A percentile compares a stretch with the other conserved stretches of the same genome.
phyloP scores from a whole-genome alignment of 92 coral and sea anemone species.

The Pocillopora meandrina region DNA sequence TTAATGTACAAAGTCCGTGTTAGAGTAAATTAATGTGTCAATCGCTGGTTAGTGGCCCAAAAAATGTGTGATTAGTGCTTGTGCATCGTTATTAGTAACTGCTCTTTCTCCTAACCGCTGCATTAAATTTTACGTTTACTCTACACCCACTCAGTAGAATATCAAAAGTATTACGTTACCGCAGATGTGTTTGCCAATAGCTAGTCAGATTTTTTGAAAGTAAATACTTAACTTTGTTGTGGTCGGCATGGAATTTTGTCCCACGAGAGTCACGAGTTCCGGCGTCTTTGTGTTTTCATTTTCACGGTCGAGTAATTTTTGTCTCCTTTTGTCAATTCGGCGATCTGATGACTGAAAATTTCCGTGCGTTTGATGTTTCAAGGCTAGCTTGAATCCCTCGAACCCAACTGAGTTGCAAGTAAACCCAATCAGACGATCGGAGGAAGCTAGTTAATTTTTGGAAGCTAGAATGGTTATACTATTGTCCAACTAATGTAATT shows the following conservation, averaged over 20 bases:
- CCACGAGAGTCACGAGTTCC: conserved; percentile 34
- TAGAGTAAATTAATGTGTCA: not conserved
- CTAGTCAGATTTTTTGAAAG: conserved; percentile 11
- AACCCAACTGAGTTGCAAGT: not conserved
- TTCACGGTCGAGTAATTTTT: conserved; percentile 44
- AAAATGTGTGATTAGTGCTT: too few species aligned
- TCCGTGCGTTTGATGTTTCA: not conserved
- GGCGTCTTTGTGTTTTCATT: conserved; percentile 34
- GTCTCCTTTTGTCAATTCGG: not conserved
- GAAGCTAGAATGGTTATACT: not conserved
- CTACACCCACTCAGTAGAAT: conserved; percentile 23
- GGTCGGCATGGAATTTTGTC: conserved; percentile 24
- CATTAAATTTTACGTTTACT: not conserved
- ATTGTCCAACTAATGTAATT: not conserved
- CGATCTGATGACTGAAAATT: conserved; percentile 22
- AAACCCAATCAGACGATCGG: not conserved
- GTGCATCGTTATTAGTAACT: not conserved
- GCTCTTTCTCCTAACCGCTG: conserved; percentile 16
- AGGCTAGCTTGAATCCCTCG: not conserved
- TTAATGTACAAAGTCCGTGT: not conserved
- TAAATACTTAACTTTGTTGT: conserved; percentile 24
- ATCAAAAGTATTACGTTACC: not conserved
- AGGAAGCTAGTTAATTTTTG: not conserved
- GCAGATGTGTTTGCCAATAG: not conserved
- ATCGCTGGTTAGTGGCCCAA: too few species aligned